These are phyloP conservation scores for Leptopilina syphax DNA, from an alignment of 2,888 invertebrate species.

Conservation along the genomic window DNA sequence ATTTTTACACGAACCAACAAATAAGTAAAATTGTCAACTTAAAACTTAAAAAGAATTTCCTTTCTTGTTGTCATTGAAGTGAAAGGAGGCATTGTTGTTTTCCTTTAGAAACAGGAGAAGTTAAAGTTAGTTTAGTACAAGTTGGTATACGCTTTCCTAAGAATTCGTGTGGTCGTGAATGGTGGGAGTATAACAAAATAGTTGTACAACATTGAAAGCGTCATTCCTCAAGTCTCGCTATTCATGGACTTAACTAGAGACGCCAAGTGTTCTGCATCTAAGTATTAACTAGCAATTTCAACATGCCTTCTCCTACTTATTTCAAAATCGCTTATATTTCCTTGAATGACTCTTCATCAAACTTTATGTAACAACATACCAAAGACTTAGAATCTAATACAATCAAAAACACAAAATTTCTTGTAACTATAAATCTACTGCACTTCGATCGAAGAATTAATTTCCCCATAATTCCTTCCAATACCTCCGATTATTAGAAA, in stretches of 20 bases:
- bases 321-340: background rate
- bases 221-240: constrained; percentile 3
- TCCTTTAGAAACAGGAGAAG: background rate
- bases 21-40: too few species aligned
- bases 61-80: background rate
- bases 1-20: too few species aligned
- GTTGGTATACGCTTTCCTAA: background rate
- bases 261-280: constrained; percentile 4
- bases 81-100: too few species aligned
- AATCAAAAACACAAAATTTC: background rate
- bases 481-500: too few species aligned
- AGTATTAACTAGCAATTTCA: constrained; percentile 13
- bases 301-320: background rate
- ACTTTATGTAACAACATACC: background rate
- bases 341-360: constrained; percentile 4
- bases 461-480: too few species aligned
- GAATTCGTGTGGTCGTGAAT: background rate
- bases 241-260: constrained; percentile 11
- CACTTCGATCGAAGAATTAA: too few species aligned
- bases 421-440: background rate
- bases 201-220: background rate
- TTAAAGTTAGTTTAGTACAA: background rate
- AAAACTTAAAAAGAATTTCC: background rate
- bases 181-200: background rate
- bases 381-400: background rate